Conservation (phyloP, 2,888 invertebrate genomes). For the Perizoma affinitatum region DNA sequence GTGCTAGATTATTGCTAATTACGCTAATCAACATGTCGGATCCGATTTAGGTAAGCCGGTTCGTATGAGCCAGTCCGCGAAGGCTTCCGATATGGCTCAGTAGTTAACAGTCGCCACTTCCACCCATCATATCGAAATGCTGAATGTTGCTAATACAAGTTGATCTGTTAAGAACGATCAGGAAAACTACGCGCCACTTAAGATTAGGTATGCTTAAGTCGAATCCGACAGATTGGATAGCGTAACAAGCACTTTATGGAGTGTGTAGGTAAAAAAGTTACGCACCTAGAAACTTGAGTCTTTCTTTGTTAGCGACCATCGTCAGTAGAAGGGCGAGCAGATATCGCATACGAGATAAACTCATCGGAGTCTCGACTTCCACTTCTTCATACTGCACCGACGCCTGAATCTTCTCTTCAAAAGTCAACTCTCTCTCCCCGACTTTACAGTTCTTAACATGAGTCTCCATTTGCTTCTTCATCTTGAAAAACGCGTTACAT, state of each 20-base stretch:
- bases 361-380: conserved; percentile 82
- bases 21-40: not conserved
- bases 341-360: conserved; percentile 90
- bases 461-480: conserved; percentile 88
- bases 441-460: conserved; percentile 84
- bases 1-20: conserved; percentile 48
- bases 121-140: too few species aligned
- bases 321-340: conserved; percentile 91
- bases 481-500: conserved; percentile 90
- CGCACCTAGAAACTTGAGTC: conserved; percentile 90
- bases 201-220: too few species aligned
- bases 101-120: too few species aligned
- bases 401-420: conserved; percentile 56
- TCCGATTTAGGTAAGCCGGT: not conserved
- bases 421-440: conserved; percentile 52
- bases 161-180: too few species aligned
- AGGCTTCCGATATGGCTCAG: too few species aligned
- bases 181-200: too few species aligned
- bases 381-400: conserved; percentile 64
- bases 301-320: conserved; percentile 92
- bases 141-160: too few species aligned
- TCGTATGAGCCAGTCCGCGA: too few species aligned
- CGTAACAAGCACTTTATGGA: conserved; percentile 40
- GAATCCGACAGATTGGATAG: not conserved
- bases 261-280: conserved; percentile 69